Evolutionary conservation across 2,113 vertebrate genomes (phyloP).

Genomic region (Phrynocephalus versicolor): DNA sequence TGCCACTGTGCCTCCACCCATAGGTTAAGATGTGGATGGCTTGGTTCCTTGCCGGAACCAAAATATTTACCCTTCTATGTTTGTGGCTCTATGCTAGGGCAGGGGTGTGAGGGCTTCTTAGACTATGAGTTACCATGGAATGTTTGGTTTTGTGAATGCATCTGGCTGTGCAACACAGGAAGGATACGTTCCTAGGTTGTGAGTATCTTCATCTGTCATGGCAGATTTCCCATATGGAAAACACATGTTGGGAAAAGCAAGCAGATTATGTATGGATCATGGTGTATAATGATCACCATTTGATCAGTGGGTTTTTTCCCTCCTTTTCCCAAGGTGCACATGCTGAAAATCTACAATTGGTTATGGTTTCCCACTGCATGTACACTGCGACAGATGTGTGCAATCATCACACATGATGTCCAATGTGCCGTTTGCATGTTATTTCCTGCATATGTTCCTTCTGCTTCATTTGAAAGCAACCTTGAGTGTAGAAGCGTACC

Average conservation of each 20-base stretch:
- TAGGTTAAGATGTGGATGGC: neutral
- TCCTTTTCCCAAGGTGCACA: neutral
- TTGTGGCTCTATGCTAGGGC: neutral
- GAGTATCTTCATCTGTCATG: neutral
- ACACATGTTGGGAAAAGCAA: neutral
- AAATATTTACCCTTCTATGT: neutral
- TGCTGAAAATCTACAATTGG: slow-evolving; percentile 8
- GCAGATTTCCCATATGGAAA: neutral
- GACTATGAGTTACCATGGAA: neutral
- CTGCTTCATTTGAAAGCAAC: neutral
- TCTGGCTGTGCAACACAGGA: neutral
- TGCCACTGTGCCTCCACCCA: neutral
- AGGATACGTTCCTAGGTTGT: neutral
- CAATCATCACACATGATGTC: neutral
- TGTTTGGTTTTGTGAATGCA: neutral
- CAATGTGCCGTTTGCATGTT: neutral
- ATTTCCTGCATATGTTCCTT: neutral
- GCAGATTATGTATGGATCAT: neutral
- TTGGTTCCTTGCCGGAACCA: neutral
- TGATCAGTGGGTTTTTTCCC: neutral
- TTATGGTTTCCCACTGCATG: neutral
- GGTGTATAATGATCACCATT: neutral
- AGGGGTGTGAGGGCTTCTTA: neutral
- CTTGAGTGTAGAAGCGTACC: neutral
- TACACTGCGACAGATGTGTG: neutral